A percentile compares a stretch with the other conserved stretches of the same genome.
phyloP scores from a whole-genome alignment of 2,113 vertebrate species.

The Trogon melanurus region DNA sequence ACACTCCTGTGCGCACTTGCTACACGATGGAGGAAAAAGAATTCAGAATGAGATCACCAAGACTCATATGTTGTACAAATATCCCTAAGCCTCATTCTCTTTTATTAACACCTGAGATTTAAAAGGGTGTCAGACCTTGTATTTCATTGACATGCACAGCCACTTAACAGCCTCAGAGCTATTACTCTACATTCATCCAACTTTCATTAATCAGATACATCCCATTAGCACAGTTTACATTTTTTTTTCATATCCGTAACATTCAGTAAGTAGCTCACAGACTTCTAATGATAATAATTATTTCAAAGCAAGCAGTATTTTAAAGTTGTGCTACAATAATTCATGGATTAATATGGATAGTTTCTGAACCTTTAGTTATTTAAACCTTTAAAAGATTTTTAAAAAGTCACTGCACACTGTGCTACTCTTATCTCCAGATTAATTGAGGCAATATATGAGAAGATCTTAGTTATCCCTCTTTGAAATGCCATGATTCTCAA shows the following conservation, averaged over 20 bases:
- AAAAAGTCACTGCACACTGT: not conserved
- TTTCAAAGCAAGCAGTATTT: not conserved
- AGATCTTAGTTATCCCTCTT: not conserved
- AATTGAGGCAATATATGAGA: not conserved
- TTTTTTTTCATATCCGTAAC: not conserved
- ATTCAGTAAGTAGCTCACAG: not conserved
- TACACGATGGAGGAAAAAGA: not conserved
- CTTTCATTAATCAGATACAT: not conserved
- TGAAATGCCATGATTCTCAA: not conserved
- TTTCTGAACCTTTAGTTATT: not conserved
- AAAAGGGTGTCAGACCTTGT: not conserved
- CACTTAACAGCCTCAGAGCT: not conserved
- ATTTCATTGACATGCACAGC: not conserved
- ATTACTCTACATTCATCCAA: not conserved
- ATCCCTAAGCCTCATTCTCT: not conserved
- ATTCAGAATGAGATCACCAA: not conserved
- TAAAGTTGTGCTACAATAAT: not conserved
- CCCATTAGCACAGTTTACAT: not conserved
- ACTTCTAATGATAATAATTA: not conserved
- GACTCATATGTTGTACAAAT: not conserved
- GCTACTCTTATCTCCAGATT: not conserved
- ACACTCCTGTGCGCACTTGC: not conserved
- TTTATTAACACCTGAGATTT: not conserved
- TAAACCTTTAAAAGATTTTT: not conserved
- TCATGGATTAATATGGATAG: not conserved